Conservation (phyloP, 2,113 vertebrate genomes). For the Girardinichthys multiradiatus region DNA sequence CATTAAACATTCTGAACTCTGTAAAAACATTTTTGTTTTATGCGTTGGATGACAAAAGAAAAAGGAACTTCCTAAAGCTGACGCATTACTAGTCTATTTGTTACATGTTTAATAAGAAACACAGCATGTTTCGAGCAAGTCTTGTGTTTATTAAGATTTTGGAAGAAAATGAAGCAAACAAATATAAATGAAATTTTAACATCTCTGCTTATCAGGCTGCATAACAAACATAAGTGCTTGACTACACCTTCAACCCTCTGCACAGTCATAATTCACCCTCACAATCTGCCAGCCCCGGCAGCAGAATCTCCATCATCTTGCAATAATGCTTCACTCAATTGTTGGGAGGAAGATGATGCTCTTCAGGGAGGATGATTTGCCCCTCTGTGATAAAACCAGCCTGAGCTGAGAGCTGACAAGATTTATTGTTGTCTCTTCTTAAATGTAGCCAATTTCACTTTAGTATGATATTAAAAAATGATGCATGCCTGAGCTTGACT, state of each 20-base stretch:
- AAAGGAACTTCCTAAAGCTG: too few relatives aligned
- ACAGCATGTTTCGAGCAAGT: background rate
- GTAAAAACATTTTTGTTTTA: background rate
- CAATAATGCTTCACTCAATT: conserved; percentile 67
- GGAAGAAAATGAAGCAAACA: background rate
- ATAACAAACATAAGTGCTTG: conserved; percentile 37
- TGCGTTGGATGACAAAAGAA: background rate
- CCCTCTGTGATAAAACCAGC: conserved; percentile 58
- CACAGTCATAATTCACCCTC: conserved; percentile 60
- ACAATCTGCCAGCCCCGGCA: conserved; percentile 46
- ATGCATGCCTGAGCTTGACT: conserved; percentile 70
- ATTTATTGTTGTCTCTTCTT: conserved; percentile 79
- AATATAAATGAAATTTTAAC: background rate
- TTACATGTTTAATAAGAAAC: background rate
- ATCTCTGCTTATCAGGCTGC: background rate
- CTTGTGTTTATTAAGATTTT: background rate
- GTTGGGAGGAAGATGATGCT: conserved; percentile 66
- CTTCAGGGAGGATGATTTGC: conserved; percentile 65
- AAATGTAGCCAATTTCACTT: conserved; percentile 82
- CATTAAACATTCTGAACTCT: background rate
- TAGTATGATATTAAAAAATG: conserved; percentile 83
- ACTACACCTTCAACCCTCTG: conserved; percentile 74
- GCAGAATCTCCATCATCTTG: conserved; percentile 62
- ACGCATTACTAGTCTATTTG: background rate
- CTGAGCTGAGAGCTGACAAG: conserved; percentile 56